Conservation (phyloP, 2,113 vertebrate species). For the Oreochromis aureus region DNA sequence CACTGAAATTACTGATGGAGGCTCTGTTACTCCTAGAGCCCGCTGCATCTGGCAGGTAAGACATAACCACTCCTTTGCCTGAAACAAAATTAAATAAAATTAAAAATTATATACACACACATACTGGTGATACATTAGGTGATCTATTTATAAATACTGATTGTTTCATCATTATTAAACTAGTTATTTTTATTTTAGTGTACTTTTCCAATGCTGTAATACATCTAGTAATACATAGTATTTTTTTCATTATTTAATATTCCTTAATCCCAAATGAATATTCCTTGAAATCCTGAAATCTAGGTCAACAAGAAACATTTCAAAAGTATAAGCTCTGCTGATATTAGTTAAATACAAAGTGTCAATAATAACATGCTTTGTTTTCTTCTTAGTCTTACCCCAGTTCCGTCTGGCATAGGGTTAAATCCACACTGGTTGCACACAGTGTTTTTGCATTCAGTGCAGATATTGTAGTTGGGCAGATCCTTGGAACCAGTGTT, state of each 20-base stretch:
- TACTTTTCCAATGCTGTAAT: neutral
- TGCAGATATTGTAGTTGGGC: conserved; percentile 87
- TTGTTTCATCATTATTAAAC: neutral
- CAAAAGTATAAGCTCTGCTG: neutral
- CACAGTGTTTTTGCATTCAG: conserved; percentile 85
- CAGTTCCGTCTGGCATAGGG: conserved; percentile 75
- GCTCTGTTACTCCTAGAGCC: conserved; percentile 76
- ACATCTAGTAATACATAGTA: neutral
- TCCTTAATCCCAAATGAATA: neutral
- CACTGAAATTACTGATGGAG: conserved; percentile 37
- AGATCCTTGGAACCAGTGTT: conserved; percentile 73
- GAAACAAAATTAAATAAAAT: neutral
- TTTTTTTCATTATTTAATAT: neutral
- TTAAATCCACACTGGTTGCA: conserved; percentile 95
- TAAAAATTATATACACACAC: neutral
- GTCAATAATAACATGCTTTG: neutral
- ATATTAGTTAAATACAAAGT: conserved; percentile 7
- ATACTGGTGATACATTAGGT: neutral
- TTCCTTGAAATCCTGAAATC: neutral
- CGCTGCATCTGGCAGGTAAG: conserved; percentile 92
- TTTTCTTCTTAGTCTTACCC: conserved; percentile 57
- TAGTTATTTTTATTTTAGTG: neutral
- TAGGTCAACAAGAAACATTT: neutral
- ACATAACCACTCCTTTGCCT: conserved; percentile 87
- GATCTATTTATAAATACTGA: neutral